Evolutionary conservation across 2,113 vertebrate species (phyloP).

Genomic region (Varanus komodoensis): DNA sequence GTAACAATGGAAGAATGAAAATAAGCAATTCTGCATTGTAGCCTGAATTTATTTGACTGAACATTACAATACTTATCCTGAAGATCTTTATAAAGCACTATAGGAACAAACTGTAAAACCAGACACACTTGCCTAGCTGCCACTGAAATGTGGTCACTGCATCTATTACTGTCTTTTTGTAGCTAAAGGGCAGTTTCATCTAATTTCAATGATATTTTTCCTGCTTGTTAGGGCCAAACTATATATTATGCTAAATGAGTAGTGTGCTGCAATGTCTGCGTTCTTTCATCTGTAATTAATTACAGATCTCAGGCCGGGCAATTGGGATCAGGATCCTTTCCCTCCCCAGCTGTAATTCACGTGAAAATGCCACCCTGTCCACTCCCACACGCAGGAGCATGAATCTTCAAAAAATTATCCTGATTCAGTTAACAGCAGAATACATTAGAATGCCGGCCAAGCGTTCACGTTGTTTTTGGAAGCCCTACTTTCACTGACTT

Average conservation of each 20-base stretch:
- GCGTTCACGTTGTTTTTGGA: neutral
- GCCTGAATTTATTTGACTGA: neutral
- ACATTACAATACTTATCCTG: neutral
- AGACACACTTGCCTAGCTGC: neutral
- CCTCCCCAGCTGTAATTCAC: neutral
- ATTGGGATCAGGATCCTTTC: neutral
- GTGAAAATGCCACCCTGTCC: neutral
- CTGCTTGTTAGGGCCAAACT: neutral
- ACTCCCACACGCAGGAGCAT: too few species aligned
- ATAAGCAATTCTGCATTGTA: neutral
- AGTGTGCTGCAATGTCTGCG: neutral
- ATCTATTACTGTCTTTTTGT: neutral
- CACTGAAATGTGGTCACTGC: neutral
- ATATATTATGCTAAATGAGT: neutral
- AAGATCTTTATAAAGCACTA: neutral
- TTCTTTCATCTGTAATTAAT: neutral
- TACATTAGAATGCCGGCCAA: neutral
- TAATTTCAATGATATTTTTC: neutral
- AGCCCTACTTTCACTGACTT: neutral
- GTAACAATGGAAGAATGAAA: neutral
- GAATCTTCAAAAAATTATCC: neutral
- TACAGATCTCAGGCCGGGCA: neutral
- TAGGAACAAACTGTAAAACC: too few species aligned
- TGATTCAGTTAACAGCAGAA: neutral
- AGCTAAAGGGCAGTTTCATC: neutral